These are phyloP conservation scores for Clunio marinus DNA, from an alignment of 2,888 invertebrate genomes.

Conservation along the genomic window DNA sequence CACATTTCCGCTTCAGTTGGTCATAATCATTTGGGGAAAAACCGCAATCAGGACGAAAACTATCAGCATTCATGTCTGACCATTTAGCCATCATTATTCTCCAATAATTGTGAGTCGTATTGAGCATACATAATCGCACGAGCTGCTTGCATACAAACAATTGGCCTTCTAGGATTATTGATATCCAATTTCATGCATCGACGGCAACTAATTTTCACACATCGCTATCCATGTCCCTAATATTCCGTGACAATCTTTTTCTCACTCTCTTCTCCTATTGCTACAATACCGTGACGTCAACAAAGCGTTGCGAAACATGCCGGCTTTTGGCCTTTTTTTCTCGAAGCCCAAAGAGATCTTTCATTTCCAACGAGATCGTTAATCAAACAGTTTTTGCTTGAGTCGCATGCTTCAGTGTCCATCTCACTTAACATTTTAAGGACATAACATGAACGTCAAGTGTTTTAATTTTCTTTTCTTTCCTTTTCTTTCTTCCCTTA, in stretches of 20 bases:
- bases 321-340: no score
- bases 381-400: constrained; percentile 13
- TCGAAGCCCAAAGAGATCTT: no score
- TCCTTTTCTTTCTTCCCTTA: no score
- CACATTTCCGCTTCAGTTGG: not conserved
- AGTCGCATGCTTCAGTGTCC: not conserved
- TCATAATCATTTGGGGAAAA: not conserved
- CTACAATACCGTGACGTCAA: constrained; percentile 14
- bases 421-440: not conserved
- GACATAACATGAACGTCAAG: no score
- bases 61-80: constrained; percentile 19
- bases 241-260: constrained; percentile 36
- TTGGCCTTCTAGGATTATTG: constrained; percentile 20
- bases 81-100: constrained; percentile 37
- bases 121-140: constrained; percentile 19
- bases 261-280: not conserved
- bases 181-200: constrained; percentile 39
- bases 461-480: not conserved
- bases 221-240: constrained; percentile 32
- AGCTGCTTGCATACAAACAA: not conserved
- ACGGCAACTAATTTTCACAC: constrained; percentile 35
- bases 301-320: constrained; percentile 13
- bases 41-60: constrained; percentile 5
- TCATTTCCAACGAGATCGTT: constrained; percentile 5
- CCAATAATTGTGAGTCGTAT: constrained; percentile 29